Evolutionary conservation across 64 coral and sea anemone species (phyloP), one percentile per base, ranked within the genome.

Genomic region (Orbicella faveolata): DNA sequence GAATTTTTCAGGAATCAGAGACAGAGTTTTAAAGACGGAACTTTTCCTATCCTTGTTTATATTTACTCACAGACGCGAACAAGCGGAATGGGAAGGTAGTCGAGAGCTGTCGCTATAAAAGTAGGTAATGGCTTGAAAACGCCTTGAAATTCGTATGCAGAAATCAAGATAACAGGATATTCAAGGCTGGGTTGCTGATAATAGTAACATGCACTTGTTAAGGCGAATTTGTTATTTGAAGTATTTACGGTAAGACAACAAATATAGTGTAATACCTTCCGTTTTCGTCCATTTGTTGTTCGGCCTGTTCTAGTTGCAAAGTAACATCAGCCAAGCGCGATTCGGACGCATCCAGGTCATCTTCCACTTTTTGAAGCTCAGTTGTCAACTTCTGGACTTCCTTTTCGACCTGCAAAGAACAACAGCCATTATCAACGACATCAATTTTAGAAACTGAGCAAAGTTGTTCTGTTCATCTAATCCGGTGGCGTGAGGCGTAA

Each of bases 361-460:
- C 95, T 84, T 97, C 95, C 63, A 97, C 73, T 52, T 93, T 75
- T 72, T 94, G 95, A 61, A 97, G 55, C 41, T 97, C 90, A 63
- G 88, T 90, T 21, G 88, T 94, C 17, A 94, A 51, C 35, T 77
- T 30, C 39, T 61, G 69, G 33, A 97, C 89, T 72, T 97, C 92
- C 61, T 93, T 59, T 36, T 93, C 91, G 61, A 92, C 95, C 95
- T 97, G 37, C 35, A 72, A 52, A 52, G 25, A 70, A n/a, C 67
- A 70, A 21, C 4, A 23, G 30, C 21, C 9, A 51, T 9, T 16
- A 54, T 52, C 10, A 48, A 70, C n/a, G 52, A 79, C 14, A 15
- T 15, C 20, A 51, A n/a, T 70, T 81, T 66, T 73, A 52, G 3
- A 73, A 18, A 52, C 26, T 70, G 53, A 26, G 12, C 2, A 25